Conservation (phyloP, 2,888 invertebrate species). For the Archips xylosteana region DNA sequence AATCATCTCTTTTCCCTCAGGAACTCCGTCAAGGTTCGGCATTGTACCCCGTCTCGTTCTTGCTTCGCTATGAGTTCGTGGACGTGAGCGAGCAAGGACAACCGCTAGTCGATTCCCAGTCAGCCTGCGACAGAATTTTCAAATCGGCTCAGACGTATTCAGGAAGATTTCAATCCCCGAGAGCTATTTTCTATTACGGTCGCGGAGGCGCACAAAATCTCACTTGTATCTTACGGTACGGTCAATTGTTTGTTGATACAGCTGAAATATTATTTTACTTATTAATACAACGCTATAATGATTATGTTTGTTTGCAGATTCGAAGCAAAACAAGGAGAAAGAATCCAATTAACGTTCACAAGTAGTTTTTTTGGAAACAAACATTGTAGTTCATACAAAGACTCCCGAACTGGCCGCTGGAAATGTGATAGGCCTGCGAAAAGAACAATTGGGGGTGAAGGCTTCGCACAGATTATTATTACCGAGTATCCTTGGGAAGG, state of each 20-base stretch:
- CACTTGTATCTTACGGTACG: slow-evolving; percentile 89
- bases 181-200: slow-evolving; percentile 93
- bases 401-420: slow-evolving; percentile 89
- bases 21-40: slow-evolving; percentile 92
- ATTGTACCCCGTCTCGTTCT: slow-evolving; percentile 91
- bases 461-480: slow-evolving; percentile 87
- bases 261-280: not conserved
- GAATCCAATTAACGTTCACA: slow-evolving; percentile 89
- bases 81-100: slow-evolving; percentile 89
- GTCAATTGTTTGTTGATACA: not conserved
- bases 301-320: slow-evolving; percentile 75
- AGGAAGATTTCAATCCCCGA: slow-evolving; percentile 90
- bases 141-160: slow-evolving; percentile 83
- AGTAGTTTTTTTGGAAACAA: slow-evolving; percentile 89
- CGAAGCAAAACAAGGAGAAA: slow-evolving; percentile 89
- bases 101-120: slow-evolving; percentile 84
- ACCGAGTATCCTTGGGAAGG: slow-evolving; percentile 90
- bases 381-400: slow-evolving; percentile 88
- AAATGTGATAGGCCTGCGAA: slow-evolving; percentile 86
- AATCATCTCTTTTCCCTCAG: slow-evolving; percentile 56
- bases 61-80: slow-evolving; percentile 93
- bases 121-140: slow-evolving; percentile 88
- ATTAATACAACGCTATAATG: not conserved
- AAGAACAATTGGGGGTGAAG: slow-evolving; percentile 79
- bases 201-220: slow-evolving; percentile 92